Evolutionary conservation across 2,797 vertebrate species (phyloP).

Genomic region (Poeciliopsis infans): DNA sequence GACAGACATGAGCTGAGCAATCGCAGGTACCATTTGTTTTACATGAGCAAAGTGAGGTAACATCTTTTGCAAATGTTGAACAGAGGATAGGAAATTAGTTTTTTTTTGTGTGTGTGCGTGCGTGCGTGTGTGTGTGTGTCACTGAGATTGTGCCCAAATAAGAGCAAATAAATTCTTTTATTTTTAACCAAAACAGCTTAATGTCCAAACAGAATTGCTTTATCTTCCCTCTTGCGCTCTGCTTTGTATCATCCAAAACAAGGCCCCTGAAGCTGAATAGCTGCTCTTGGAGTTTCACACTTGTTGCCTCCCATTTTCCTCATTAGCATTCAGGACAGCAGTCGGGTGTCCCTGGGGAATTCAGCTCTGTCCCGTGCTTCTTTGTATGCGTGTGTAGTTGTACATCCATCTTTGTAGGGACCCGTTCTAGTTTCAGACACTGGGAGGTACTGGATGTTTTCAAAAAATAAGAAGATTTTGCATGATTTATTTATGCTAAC

Average conservation of each 20-base stretch:
- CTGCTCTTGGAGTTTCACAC: slow-evolving; percentile 45
- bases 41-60: neutral
- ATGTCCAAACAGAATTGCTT: neutral
- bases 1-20: neutral
- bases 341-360: slow-evolving; percentile 39
- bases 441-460: neutral
- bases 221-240: neutral
- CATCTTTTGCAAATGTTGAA: neutral
- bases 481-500: neutral
- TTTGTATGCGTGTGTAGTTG: slow-evolving; percentile 28
- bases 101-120: neutral
- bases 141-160: neutral
- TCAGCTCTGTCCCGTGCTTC: slow-evolving; percentile 23
- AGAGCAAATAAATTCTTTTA: neutral
- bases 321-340: slow-evolving; percentile 65
- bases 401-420: slow-evolving; percentile 6
- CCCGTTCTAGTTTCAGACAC: neutral
- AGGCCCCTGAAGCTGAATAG: slow-evolving; percentile 23
- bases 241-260: slow-evolving; percentile 6
- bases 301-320: slow-evolving; percentile 41
- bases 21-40: neutral
- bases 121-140: neutral
- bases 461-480: slow-evolving; percentile 3
- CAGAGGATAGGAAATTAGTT: neutral
- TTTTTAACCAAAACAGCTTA: neutral